A percentile compares a stretch with the other conserved stretches of the same genome.
Evolutionary conservation across 2,113 vertebrate species (phyloP).

Genomic region (Poeciliopsis prolifica): DNA sequence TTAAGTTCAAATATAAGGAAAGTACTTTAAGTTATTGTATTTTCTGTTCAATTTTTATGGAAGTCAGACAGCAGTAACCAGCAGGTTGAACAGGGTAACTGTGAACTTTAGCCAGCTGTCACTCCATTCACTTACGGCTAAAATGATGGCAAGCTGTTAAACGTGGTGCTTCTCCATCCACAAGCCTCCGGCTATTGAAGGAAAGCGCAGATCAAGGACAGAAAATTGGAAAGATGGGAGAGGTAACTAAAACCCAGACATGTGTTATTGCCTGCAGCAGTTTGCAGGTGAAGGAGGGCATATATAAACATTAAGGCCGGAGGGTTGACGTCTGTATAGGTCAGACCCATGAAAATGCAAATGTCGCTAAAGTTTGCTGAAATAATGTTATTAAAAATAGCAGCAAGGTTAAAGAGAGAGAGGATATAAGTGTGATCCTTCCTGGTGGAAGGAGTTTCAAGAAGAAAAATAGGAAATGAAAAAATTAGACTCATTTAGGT

Average conservation of each 20-base stretch:
- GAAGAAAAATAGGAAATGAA: background rate
- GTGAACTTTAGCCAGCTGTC: background rate
- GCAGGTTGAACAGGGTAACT: background rate
- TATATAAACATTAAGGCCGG: background rate
- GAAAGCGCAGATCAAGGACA: background rate
- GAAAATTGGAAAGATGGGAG: background rate
- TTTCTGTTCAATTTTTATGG: background rate
- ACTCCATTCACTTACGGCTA: background rate
- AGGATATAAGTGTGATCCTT: background rate
- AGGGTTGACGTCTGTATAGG: background rate
- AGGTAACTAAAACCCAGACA: background rate
- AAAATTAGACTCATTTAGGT: background rate
- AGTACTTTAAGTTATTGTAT: background rate
- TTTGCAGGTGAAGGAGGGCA: background rate
- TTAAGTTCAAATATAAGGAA: background rate
- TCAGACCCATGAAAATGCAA: background rate
- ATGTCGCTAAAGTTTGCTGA: background rate
- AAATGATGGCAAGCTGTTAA: background rate
- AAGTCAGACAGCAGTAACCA: background rate
- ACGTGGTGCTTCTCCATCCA: background rate
- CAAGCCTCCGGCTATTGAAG: background rate
- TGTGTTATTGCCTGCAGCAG: background rate
- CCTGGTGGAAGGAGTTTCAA: background rate
- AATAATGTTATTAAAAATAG: background rate
- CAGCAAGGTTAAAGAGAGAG: background rate